These are phyloP conservation scores for Indicator maculatus DNA, from an alignment of 2,113 vertebrate genomes.

Conservation along the genomic window DNA sequence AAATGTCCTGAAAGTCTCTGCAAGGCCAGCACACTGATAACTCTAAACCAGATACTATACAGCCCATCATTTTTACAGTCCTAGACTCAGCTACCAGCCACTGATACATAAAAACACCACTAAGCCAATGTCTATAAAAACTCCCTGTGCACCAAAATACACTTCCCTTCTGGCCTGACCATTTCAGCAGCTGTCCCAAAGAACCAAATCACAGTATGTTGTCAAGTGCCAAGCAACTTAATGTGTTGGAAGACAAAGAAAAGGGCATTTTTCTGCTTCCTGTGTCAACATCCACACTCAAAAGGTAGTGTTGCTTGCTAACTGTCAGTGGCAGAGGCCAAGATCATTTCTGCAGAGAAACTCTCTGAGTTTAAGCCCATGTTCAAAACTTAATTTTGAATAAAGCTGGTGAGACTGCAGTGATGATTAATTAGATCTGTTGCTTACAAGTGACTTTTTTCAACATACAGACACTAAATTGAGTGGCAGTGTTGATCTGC, in stretches of 20 bases:
- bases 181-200: background rate
- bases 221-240: background rate
- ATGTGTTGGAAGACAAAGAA: background rate
- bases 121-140: background rate
- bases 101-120: background rate
- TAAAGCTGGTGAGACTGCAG: background rate
- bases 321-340: background rate
- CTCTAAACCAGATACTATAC: background rate
- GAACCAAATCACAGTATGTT: background rate
- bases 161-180: background rate
- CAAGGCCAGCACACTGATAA: background rate
- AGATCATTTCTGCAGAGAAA: background rate
- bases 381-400: background rate
- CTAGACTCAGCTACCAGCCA: background rate
- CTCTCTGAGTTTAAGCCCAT: background rate
- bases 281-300: background rate
- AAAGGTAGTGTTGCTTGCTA: background rate
- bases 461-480: background rate
- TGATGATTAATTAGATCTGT: background rate
- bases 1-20: background rate
- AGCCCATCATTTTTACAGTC: background rate
- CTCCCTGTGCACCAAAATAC: background rate
- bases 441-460: conserved; percentile 6
- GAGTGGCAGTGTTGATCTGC: too few species aligned
- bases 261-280: background rate